Evolutionary conservation across 2,888 invertebrate genomes (phyloP).

Genomic region (Drosophila tanythrix): DNA sequence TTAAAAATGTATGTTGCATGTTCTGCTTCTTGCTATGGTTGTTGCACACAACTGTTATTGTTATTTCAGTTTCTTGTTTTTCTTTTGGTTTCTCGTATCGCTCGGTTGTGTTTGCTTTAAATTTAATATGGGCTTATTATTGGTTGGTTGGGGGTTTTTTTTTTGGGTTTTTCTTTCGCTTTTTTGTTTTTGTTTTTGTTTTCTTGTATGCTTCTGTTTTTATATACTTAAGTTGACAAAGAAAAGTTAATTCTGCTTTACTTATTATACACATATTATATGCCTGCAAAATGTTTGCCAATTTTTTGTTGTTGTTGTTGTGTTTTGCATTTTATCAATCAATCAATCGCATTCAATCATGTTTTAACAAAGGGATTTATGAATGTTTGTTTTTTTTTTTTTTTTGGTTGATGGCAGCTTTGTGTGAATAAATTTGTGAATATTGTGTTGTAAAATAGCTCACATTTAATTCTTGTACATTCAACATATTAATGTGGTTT

Average conservation of each 20-base stretch:
- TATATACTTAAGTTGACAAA: constrained; percentile 54
- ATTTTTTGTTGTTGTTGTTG: constrained; percentile 29
- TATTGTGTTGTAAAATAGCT: constrained; percentile 60
- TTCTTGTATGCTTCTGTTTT: constrained; percentile 3
- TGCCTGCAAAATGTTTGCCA: constrained; percentile 48
- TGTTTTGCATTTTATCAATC: constrained; percentile 22
- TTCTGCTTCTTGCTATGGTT: constrained; percentile 63
- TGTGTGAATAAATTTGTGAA: constrained; percentile 43
- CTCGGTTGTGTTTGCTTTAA: constrained; percentile 33
- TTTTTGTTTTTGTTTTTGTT: constrained; percentile 7
- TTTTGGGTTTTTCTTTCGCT: neutral
- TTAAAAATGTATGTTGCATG: constrained; percentile 66
- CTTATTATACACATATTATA: constrained; percentile 30
- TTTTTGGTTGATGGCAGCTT: constrained; percentile 48
- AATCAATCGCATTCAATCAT: constrained; percentile 39
- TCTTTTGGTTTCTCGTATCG: constrained; percentile 28
- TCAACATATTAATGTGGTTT: constrained; percentile 28
- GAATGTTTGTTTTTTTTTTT: constrained; percentile 15
- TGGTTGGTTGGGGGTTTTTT: constrained; percentile 9
- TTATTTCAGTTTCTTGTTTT: constrained; percentile 26
- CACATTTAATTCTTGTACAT: constrained; percentile 47
- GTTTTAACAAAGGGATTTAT: constrained; percentile 27
- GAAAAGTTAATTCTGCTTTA: constrained; percentile 53
- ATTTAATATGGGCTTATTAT: constrained; percentile 62
- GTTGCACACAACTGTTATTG: constrained; percentile 62